Percentiles rank a stretch among this genome's conserved stretches.
phyloP scores from a whole-genome alignment of 2,797 vertebrate species.

The Halcyon smyrnensis region DNA sequence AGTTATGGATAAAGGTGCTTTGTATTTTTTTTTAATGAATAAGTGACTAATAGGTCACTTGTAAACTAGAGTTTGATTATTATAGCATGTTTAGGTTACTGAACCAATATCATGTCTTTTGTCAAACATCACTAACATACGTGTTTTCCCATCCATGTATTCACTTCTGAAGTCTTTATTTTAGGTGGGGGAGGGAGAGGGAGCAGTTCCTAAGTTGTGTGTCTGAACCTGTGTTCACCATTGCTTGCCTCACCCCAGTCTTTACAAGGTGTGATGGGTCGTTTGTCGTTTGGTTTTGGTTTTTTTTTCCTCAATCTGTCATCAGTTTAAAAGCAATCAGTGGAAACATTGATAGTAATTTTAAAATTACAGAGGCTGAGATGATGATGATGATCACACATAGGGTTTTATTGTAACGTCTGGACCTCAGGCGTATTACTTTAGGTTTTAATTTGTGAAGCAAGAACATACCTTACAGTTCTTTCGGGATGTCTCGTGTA shows the following conservation, averaged over 20 bases:
- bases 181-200: not conserved
- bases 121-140: slow-evolving; percentile 48
- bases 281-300: not conserved
- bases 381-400: not conserved
- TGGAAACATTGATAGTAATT: not conserved
- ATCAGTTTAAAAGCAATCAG: slow-evolving; percentile 19
- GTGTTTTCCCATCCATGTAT: slow-evolving; percentile 31
- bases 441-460: not conserved
- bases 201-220: not conserved
- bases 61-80: slow-evolving; percentile 57
- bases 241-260: not conserved
- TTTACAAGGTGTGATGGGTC: not conserved
- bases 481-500: not conserved
- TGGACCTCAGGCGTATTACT: not conserved
- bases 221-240: slow-evolving; percentile 9
- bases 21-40: slow-evolving; percentile 3
- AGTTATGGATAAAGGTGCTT: slow-evolving; percentile 41
- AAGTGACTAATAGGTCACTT: slow-evolving; percentile 18
- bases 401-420: not conserved
- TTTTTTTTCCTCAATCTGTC: not conserved
- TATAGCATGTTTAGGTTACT: slow-evolving; percentile 58
- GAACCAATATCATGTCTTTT: slow-evolving; percentile 58
- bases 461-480: not conserved
- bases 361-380: not conserved
- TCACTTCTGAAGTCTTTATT: not conserved